Evolutionary conservation across 2,797 vertebrate genomes (phyloP), one percentile per base, ranked within the genome.

Genomic region (Octomys mimax): DNA sequence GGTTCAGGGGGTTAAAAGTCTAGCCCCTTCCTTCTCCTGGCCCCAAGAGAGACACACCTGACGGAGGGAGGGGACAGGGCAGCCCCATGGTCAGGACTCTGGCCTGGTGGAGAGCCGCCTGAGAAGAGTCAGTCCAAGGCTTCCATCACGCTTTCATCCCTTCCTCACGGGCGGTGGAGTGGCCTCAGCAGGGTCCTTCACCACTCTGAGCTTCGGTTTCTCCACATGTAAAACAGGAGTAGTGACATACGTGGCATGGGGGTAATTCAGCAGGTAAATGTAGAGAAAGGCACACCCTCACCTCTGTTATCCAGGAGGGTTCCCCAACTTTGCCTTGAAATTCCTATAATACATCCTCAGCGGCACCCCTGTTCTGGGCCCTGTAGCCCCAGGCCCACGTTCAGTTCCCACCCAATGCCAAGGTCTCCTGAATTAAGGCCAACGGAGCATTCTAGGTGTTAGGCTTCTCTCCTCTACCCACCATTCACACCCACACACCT

Each of bases 11-110:
- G 39, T 87, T 82, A 6, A 83, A 86, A 89, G 46, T 36, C 36
- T 85, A 90, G 61, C 85, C 95, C 46, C 73, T 93, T 97, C 92
- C 92, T 97, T 83, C 83, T 86, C 75, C 87, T 75, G 84, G 92
- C 89, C 87, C 83, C n/a, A 36, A 93, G 86, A 90, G 71, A 54
- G 79, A 81, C 92, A 91, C 83, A 64, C 82, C 82, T 90, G 94
- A 87, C 14, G 12, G 16, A 80, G 88, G 91, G 70, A 95, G 95
- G 80, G 49, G 64, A 18, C 4, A 3, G n/a, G 22, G 71, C 84
- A 81, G 88, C 36, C 39, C n/a, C 6, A 36, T n/a, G 71, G 78
- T 71, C 75, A 89, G 78, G 73, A 70, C 61, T 75, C 57, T 62
- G 61, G 31, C 92, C 42, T 75, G 62, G 61, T 3, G 36, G 42